Evolutionary conservation across 2,797 vertebrate genomes (phyloP).

Genomic region (Sebastes hubbsi): DNA sequence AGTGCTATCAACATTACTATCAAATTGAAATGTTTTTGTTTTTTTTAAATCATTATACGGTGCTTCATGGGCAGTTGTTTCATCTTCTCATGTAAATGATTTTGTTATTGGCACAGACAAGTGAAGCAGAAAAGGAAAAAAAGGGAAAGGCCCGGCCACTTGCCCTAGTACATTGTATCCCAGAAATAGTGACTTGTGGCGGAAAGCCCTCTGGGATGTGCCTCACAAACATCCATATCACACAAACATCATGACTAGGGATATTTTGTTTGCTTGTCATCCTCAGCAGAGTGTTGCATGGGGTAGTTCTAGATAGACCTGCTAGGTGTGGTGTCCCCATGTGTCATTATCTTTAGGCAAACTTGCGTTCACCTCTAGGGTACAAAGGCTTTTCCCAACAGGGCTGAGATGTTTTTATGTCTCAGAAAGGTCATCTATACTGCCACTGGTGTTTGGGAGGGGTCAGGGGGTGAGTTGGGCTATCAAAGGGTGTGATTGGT

Average conservation of each 20-base stretch:
- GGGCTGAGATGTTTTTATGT: not conserved
- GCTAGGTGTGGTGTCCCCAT: not conserved
- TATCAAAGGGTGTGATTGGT: not conserved
- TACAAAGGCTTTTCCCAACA: not conserved
- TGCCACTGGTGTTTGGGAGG: not conserved
- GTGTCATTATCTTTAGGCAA: not conserved
- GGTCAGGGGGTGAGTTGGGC: not conserved
- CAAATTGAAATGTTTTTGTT: not conserved
- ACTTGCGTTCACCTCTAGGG: not conserved
- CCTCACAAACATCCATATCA: conserved; percentile 7
- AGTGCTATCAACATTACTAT: not conserved
- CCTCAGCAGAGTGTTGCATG: not conserved
- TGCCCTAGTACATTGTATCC: not conserved
- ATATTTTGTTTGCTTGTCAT: not conserved
- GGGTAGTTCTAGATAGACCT: not conserved
- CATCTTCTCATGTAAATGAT: not conserved
- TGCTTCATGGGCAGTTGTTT: not conserved
- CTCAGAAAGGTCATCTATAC: not conserved
- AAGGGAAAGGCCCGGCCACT: not conserved
- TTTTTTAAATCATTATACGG: not conserved
- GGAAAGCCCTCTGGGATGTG: not conserved
- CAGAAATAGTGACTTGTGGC: not conserved
- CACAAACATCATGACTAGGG: not conserved
- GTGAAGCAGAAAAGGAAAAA: not conserved
- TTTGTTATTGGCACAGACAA: not conserved